Percentiles rank a stretch among this genome's conserved stretches.
phyloP scores from a whole-genome alignment of 1,140 invertebrate species.

The Gryllus bimaculatus region DNA sequence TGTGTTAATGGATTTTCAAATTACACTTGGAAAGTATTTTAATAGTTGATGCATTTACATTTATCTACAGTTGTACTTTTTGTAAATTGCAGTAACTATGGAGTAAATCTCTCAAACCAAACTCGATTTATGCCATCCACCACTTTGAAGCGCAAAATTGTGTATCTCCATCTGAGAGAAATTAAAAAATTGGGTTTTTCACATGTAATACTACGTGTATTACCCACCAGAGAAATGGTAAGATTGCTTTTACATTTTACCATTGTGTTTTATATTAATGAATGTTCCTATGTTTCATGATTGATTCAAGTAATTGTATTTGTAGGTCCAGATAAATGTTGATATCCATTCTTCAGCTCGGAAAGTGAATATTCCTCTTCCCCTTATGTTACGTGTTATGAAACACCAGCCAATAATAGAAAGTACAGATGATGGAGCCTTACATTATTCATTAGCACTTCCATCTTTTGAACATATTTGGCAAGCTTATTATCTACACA shows the following conservation, averaged over 20 bases:
- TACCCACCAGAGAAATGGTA: slow-evolving; percentile 47
- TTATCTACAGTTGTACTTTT: no score
- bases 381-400: slow-evolving; percentile 32
- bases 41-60: no score
- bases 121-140: slow-evolving; percentile 43
- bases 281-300: not conserved
- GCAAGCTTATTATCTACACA: slow-evolving; percentile 46
- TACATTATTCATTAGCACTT: slow-evolving; percentile 50
- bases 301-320: slow-evolving; percentile 8
- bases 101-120: slow-evolving; percentile 52
- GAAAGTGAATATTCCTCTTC: not conserved
- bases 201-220: slow-evolving; percentile 59
- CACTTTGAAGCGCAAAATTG: slow-evolving; percentile 39
- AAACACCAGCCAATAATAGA: slow-evolving; percentile 26
- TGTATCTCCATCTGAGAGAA: slow-evolving; percentile 50
- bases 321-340: slow-evolving; percentile 48
- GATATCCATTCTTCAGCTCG: slow-evolving; percentile 43
- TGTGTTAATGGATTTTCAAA: no score
- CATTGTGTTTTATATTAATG: not conserved
- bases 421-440: slow-evolving; percentile 30
- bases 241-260: slow-evolving; percentile 24
- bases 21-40: no score
- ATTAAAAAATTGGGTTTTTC: slow-evolving; percentile 49
- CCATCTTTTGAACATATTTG: slow-evolving; percentile 43
- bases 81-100: slow-evolving; percentile 43